Percentiles rank a stretch among this genome's conserved stretches.
These are phyloP conservation scores for Callaeas wilsoni DNA, from an alignment of 2,113 vertebrate genomes.

Conservation along the genomic window DNA sequence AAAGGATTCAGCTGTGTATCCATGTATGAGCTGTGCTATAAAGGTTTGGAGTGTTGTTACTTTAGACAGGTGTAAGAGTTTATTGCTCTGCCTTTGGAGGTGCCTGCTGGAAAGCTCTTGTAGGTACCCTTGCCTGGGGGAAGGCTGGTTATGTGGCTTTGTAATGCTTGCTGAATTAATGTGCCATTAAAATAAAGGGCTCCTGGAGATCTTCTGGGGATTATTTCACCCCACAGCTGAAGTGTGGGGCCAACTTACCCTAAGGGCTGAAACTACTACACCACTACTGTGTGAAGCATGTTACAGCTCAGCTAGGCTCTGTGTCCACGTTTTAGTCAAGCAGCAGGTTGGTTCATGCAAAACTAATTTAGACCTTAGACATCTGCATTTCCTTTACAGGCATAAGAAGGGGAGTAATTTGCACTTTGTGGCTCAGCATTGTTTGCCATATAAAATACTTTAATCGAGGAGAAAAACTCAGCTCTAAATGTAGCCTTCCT, in stretches of 20 bases:
- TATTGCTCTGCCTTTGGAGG: not conserved
- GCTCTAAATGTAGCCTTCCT: not conserved
- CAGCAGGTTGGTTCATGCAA: not conserved
- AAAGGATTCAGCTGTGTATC: not conserved
- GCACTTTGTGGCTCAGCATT: not conserved
- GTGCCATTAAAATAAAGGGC: not conserved
- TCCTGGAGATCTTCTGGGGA: not conserved
- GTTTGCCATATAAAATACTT: not conserved
- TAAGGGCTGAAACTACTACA: not conserved
- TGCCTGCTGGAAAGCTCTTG: not conserved
- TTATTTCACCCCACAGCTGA: not conserved
- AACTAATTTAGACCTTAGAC: not conserved
- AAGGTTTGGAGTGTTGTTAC: not conserved
- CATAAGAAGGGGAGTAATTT: not conserved
- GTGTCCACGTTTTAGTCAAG: not conserved
- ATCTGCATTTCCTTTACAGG: not conserved
- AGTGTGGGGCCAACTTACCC: not conserved
- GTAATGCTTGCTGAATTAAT: not conserved
- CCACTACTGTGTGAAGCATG: no score
- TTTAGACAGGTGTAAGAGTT: not conserved
- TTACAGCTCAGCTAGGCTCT: not conserved
- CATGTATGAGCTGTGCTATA: fast-evolving
- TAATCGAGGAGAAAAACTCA: not conserved
- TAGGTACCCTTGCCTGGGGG: not conserved
- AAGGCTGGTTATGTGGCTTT: not conserved